A percentile compares a stretch with the other conserved stretches of the same genome.
These are phyloP conservation scores for Mus spicilegus DNA, from an alignment of 2,113 vertebrate species.

Conservation along the genomic window DNA sequence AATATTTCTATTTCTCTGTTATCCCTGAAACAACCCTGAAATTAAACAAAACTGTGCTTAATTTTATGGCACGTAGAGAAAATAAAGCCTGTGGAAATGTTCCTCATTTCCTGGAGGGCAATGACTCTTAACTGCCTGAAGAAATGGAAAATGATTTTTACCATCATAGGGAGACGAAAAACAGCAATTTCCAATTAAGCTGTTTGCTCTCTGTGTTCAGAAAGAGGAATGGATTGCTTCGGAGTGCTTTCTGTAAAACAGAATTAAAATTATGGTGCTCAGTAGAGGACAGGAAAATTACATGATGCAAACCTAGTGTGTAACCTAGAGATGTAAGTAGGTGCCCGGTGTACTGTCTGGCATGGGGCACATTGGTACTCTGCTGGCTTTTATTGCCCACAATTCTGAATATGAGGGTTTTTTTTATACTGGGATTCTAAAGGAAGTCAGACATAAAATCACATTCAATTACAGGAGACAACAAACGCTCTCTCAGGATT, in stretches of 20 bases:
- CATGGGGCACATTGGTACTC: not conserved
- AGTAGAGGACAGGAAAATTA: conserved; percentile 45
- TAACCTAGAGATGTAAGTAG: not conserved
- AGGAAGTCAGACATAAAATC: conserved; percentile 47
- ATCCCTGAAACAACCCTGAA: conserved; percentile 33
- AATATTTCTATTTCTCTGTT: conserved; percentile 16
- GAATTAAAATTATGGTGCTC: conserved; percentile 60
- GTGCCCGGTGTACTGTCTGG: no score
- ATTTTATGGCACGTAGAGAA: conserved; percentile 70
- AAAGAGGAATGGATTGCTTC: conserved; percentile 55
- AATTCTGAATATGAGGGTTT: conserved; percentile 20
- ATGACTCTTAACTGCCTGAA: conserved; percentile 71
- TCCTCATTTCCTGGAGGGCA: conserved; percentile 77
- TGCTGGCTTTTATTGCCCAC: not conserved
- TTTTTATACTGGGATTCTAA: conserved; percentile 17
- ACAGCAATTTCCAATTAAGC: conserved; percentile 74
- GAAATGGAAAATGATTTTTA: conserved; percentile 80
- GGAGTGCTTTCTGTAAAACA: conserved; percentile 65
- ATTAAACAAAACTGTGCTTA: conserved; percentile 74
- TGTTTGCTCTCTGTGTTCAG: conserved; percentile 70
- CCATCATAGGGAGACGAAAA: conserved; percentile 71
- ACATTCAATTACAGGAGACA: not conserved
- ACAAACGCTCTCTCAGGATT: not conserved
- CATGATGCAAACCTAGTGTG: conserved; percentile 22
- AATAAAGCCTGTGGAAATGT: conserved; percentile 71